Evolutionary conservation across 2,888 invertebrate species (phyloP), one percentile per base, ranked within the genome.

Genomic region (Nemapogon koenigi): DNA sequence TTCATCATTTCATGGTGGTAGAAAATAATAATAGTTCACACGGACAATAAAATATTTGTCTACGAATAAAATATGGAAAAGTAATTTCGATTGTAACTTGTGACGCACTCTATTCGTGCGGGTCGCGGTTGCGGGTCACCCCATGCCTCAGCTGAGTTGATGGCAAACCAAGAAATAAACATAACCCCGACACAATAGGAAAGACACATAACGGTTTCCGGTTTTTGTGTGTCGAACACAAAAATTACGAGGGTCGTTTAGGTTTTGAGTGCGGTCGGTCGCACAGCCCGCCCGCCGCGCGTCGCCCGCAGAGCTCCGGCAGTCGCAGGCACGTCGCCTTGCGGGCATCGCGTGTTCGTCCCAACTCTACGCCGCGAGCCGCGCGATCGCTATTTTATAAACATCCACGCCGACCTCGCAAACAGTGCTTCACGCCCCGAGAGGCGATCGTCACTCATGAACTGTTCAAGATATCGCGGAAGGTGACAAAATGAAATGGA

Each of bases 401-500:
- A n/a, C 25, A 26, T 16, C n/a, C 10, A 32, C 22, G 22, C 25
- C 17, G 4, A 25, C 11, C 8, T 22, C 10, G 28, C 28, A 37
- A 37, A 28, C 28, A 28, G 13, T 37, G 37, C 18, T 27, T 28
- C 28, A 37, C n/a, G n/a, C 18, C 27, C 27, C 13, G 27, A 37
- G n/a, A 28, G n/a, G 14, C 16, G 15, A 16, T 13, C 10, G 15
- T 28, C 8, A 16, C 16, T 15, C 18, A 28, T 16, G 29, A 11
- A 15, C 15, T 16, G 7, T 17, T 37, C 27, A 14, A 17, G 28
- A 11, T 18, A 33, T 33, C 33, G 33, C 16, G n/a, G 17, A 62
- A 58, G 68, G 68, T 72, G 63, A 59, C 54, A 76, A 70, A 68
- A 76, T 78, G 76, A 62, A 54, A 76, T 73, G 76, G 67, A 72